Conservation (phyloP, 1,140 invertebrate species). For the Heliothis subflexa region DNA sequence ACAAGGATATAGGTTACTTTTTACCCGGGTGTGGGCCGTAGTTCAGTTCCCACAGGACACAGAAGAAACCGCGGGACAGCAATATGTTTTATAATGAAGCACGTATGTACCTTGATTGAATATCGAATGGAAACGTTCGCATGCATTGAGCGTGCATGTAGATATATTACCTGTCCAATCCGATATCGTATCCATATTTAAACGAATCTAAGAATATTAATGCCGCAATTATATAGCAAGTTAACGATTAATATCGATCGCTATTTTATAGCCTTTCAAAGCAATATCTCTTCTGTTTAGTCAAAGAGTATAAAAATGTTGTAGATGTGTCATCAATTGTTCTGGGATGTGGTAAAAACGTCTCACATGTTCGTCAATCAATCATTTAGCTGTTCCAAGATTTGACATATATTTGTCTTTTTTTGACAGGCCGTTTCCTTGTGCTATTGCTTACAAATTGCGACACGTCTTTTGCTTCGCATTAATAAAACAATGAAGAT, state of each 20-base stretch:
- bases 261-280: conserved; percentile 18
- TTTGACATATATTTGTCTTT: background rate
- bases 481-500: no score
- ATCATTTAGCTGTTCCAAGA: conserved; percentile 9
- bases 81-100: background rate
- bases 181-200: conserved; percentile 19
- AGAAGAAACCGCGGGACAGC: no score
- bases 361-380: background rate
- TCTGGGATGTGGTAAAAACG: background rate
- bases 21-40: no score
- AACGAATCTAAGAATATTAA: conserved; percentile 29
- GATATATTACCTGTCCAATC: background rate
- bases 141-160: conserved; percentile 12
- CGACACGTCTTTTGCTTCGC: no score
- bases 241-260: conserved; percentile 38
- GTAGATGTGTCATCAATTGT: conserved; percentile 3
- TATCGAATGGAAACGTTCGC: conserved; percentile 23
- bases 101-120: conserved; percentile 11
- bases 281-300: conserved; percentile 9
- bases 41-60: no score
- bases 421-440: conserved; percentile 6
- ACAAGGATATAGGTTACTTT: no score
- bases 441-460: background rate
- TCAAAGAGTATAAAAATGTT: background rate
- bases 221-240: conserved; percentile 14